phyloP scores from a whole-genome alignment of 2,113 vertebrate species.

The Myrmophylax atrothorax region DNA sequence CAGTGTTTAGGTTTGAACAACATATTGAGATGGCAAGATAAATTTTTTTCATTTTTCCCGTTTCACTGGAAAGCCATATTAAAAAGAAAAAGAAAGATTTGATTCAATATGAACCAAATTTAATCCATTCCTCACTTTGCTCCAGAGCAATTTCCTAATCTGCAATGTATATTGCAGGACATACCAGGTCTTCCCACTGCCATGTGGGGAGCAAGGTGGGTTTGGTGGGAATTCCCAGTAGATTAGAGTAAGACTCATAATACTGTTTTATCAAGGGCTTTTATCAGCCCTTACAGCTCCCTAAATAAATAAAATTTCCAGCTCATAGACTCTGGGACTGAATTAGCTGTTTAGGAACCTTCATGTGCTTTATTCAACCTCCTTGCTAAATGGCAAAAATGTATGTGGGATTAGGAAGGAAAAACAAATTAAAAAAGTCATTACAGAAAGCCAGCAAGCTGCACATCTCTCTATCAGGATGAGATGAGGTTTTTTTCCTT shows the following conservation, averaged over 20 bases:
- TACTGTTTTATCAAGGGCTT: not conserved
- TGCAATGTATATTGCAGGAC: not conserved
- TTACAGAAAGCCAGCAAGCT: not conserved
- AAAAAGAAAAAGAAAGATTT: not conserved
- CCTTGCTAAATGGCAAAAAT: not conserved
- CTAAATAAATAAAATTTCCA: not conserved
- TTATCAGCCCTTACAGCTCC: not conserved
- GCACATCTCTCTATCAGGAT: not conserved
- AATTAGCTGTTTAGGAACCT: not conserved
- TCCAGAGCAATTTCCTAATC: not conserved
- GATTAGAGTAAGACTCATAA: not conserved
- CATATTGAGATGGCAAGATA: not conserved
- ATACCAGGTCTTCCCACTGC: not conserved
- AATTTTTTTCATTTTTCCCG: slow-evolving; percentile 23
- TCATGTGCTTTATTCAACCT: not conserved
- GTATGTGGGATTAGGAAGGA: not conserved
- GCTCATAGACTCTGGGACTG: not conserved
- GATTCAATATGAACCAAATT: not conserved
- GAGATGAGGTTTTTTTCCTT: slow-evolving; percentile 12
- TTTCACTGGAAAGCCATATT: not conserved
- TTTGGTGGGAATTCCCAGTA: not conserved
- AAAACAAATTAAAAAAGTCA: not conserved
- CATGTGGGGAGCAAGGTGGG: not conserved
- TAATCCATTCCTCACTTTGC: slow-evolving; percentile 3
- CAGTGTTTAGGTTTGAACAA: not conserved